phyloP scores from a whole-genome alignment of 2,113 vertebrate genomes.

The Motacilla tschutschensis region DNA sequence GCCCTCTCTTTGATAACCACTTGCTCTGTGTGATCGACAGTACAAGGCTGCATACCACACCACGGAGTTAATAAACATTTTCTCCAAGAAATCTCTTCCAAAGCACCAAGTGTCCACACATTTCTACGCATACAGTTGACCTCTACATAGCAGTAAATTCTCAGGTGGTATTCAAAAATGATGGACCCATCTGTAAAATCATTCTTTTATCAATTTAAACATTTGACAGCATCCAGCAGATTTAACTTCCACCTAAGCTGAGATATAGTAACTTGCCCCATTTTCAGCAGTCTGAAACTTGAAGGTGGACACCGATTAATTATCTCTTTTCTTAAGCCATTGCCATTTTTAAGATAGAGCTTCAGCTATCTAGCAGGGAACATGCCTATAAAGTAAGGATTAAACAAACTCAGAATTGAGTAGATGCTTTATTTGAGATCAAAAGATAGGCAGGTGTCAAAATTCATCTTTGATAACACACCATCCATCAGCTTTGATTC shows the following conservation, averaged over 20 bases:
- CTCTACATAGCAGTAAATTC: constrained; percentile 22
- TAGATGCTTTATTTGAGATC: constrained; percentile 49
- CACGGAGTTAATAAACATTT: constrained; percentile 40
- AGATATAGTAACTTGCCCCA: not conserved
- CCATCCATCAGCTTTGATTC: constrained; percentile 43
- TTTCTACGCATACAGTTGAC: constrained; percentile 12
- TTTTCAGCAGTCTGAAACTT: constrained; percentile 22
- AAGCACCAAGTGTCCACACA: not conserved
- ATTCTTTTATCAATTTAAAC: constrained; percentile 22
- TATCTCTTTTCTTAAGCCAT: constrained; percentile 48
- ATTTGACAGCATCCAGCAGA: constrained; percentile 32
- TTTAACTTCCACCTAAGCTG: constrained; percentile 2
- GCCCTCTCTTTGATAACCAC: not conserved
- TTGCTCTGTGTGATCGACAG: not conserved
- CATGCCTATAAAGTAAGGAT: constrained; percentile 32
- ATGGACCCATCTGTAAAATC: not conserved
- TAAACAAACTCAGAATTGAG: constrained; percentile 25
- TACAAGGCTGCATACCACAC: not conserved
- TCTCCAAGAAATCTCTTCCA: constrained; percentile 21
- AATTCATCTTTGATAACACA: constrained; percentile 44
- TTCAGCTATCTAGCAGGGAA: constrained; percentile 18
- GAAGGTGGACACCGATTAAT: constrained; percentile 60
- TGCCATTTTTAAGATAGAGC: constrained; percentile 53
- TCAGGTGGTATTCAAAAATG: not conserved
- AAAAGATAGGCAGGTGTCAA: constrained; percentile 68